Conservation (phyloP, 2,888 invertebrate species). For the Hypomecis atomaria region DNA sequence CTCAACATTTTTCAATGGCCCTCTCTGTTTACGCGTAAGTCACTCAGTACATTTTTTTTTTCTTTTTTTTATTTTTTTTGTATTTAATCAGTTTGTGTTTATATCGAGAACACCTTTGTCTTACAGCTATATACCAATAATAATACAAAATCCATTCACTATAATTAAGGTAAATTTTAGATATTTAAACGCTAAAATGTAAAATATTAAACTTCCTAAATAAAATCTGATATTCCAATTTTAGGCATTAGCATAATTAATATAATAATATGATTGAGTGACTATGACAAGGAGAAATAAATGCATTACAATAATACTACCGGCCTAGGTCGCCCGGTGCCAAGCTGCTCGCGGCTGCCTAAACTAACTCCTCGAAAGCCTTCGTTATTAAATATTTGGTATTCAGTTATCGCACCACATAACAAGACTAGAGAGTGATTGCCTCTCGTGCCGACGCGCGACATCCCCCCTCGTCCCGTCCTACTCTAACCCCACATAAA, state of each 20-base stretch:
- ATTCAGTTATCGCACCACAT: constrained; percentile 82
- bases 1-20: constrained; percentile 84
- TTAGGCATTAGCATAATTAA: constrained; percentile 84
- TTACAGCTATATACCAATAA: constrained; percentile 83
- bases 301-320: constrained; percentile 84
- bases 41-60: constrained; percentile 82
- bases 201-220: constrained; percentile 85
- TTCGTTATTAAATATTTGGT: constrained; percentile 82
- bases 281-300: constrained; percentile 83
- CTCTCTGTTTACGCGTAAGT: constrained; percentile 85
- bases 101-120: constrained; percentile 81
- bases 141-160: constrained; percentile 83
- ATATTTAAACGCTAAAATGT: constrained; percentile 85
- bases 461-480: constrained; percentile 43
- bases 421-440: constrained; percentile 83
- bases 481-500: constrained; percentile 59
- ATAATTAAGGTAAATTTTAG: constrained; percentile 85
- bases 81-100: constrained; percentile 81
- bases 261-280: constrained; percentile 82
- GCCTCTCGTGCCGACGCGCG: constrained; percentile 71
- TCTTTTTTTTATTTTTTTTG: constrained; percentile 57
- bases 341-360: constrained; percentile 80
- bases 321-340: constrained; percentile 71
- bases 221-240: constrained; percentile 85
- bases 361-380: constrained; percentile 75